Conservation (phyloP, 2,113 vertebrate species). For the Microcebus jonahi region DNA sequence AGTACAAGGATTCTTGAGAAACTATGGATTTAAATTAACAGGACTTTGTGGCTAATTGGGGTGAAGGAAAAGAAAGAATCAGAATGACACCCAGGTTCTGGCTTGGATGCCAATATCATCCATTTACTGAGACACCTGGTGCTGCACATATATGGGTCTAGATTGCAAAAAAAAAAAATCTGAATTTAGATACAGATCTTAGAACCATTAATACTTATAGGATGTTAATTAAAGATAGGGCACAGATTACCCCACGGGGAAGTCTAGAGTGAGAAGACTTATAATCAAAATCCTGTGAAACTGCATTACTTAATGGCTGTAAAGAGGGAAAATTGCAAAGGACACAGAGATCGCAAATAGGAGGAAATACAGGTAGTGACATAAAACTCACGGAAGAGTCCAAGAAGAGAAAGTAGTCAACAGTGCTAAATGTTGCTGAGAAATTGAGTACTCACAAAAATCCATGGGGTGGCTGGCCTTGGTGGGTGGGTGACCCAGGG, state of each 20-base stretch:
- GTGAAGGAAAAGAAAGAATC: neutral
- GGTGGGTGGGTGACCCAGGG: neutral
- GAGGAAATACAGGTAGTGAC: neutral
- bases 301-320: neutral
- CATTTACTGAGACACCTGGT: neutral
- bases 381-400: neutral
- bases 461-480: neutral
- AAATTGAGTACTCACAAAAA: neutral
- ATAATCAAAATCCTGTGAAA: neutral
- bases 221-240: neutral
- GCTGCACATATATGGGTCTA: neutral
- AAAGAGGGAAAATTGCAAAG: slow-evolving; percentile 13
- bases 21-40: neutral
- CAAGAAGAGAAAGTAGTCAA: neutral
- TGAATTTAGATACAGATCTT: neutral
- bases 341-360: neutral
- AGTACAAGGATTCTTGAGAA: neutral
- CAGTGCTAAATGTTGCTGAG: neutral
- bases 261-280: neutral
- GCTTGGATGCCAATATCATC: neutral
- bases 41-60: neutral
- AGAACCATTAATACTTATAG: neutral
- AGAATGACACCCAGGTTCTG: neutral
- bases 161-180: neutral
- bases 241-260: neutral